Base-by-base conservation (phyloP, 2,888 invertebrate species). In the Sminthurides aquaticus region DNA sequence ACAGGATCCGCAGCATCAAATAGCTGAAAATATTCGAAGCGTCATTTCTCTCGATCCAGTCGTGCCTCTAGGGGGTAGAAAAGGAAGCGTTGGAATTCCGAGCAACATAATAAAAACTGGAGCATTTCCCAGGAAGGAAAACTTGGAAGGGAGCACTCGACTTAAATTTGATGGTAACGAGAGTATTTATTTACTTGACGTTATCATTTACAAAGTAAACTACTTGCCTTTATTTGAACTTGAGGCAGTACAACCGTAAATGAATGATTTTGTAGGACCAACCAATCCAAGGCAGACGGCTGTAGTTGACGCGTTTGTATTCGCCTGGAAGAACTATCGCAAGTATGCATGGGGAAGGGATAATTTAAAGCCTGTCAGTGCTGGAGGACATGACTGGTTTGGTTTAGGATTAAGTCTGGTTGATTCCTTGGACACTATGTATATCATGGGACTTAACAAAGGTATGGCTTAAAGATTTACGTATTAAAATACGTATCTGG, bases 281-380 rank as follows among this genome's bases (percentile, higher is more conserved):
- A 83, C 85, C 67, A 96, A 90, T 77, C 84, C 84, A 11, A 83
- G 89, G 18, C 97, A 98, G 78, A 81, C 81, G 71, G 91, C 91
- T 1, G 89, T 99, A 11, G 88, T 93, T 0, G 85, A 85, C 27
- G 94, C 95, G 2, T 93, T 98, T 77, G 85, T 85, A 76, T 94
- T 96, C 79, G 94, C 96, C 0, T 98, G 97, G 97, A 83, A 83
- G 62, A 96, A 92, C 0, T 99, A 99, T 79, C 91, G 89, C 77
- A 85, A 87, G 66, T 90, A 87, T 79, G 97, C 98, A 0, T 99
- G 98, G 98, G 98, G 98, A 1, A 90, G 93, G 76, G 99, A 99
- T 78, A 92, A 96, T 77, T 82, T 99, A 54, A 91, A 90, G 76
- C 98, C 99, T 0, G 86, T 97, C 34, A 87, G 91, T 0, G 89